Evolutionary conservation across 2,888 invertebrate species (phyloP), one percentile per base, ranked within the genome.

Genomic region (Eupithecia vulgata): DNA sequence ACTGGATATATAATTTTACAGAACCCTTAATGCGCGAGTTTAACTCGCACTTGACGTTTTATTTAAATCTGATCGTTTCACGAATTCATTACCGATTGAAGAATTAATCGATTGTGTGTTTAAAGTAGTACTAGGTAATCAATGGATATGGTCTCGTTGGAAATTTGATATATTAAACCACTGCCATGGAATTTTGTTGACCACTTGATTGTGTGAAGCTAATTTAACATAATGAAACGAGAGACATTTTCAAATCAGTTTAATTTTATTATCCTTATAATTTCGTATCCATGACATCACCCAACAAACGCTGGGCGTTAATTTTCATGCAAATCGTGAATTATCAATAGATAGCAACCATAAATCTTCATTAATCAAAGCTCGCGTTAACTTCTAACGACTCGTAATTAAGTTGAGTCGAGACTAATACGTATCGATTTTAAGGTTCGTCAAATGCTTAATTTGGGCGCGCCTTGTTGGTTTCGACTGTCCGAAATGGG

Each of bases 311-410:
- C 64, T 73, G 76, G 66, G 52, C 70, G 70, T 74, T 73, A 67
- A 78, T 78, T 76, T 71, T 75, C 81, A 79, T 78, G 81, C 80
- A 83, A 83, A 82, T 83, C 83, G 73, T 70, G 82, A 82, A 83
- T 83, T 83, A 84, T 85, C 82, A 87, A 85, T 83, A 84, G 83
- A 84, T 84, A 83, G 81, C 77, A 76, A 80, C 78, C 79, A 91
- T 91, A 87, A 87, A 89, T 90, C 88, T 88, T 88, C 86, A 89
- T 91, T 88, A 88, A 88, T 88, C 86, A 86, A 80, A 81, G 83
- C 83, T 78, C 85, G 82, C 86, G 85, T 86, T 86, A 85, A 85
- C 87, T 86, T 84, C 83, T 88, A 89, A 90, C 85, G 87, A 87
- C 88, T 87, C 81, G 86, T 88, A 88, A 90, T 89, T 88, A 89